Conservation (phyloP, 1,140 invertebrate species). For the Diachasma alloeum region DNA sequence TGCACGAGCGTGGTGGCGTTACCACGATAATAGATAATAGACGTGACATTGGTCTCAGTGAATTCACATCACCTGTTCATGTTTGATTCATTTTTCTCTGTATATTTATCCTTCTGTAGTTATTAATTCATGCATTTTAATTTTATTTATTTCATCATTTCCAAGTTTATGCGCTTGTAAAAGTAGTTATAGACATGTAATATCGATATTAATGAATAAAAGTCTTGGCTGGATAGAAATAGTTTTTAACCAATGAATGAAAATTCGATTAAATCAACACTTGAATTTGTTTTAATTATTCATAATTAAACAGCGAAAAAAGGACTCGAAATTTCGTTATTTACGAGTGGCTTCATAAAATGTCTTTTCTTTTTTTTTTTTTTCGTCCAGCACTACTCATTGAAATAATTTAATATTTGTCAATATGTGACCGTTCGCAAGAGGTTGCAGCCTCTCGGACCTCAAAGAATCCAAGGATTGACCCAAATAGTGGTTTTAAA, state of each 20-base stretch:
- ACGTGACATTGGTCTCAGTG: conserved; percentile 13
- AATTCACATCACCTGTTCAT: neutral
- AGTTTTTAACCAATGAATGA: neutral
- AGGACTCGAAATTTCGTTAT: too few relatives aligned
- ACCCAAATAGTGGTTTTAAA: too few relatives aligned
- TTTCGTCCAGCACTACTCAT: too few relatives aligned
- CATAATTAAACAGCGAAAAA: too few relatives aligned
- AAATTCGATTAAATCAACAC: neutral
- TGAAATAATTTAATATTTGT: too few relatives aligned
- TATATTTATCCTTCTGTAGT: neutral
- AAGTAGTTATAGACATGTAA: neutral
- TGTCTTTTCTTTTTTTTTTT: too few relatives aligned
- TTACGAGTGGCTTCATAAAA: too few relatives aligned
- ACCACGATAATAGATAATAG: neutral
- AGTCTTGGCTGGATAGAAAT: neutral
- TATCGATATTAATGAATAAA: neutral
- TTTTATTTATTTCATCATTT: neutral
- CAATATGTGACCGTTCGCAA: too few relatives aligned
- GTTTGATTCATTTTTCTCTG: neutral
- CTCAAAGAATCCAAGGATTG: too few relatives aligned
- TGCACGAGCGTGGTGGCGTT: conserved; percentile 21
- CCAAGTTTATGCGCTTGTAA: neutral
- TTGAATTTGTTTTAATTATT: neutral
- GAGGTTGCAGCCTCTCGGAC: too few relatives aligned
- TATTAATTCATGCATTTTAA: neutral